Evolutionary conservation across 2,113 vertebrate genomes (phyloP), one percentile per base, ranked within the genome.

Genomic region (Leptobrachium leishanense): DNA sequence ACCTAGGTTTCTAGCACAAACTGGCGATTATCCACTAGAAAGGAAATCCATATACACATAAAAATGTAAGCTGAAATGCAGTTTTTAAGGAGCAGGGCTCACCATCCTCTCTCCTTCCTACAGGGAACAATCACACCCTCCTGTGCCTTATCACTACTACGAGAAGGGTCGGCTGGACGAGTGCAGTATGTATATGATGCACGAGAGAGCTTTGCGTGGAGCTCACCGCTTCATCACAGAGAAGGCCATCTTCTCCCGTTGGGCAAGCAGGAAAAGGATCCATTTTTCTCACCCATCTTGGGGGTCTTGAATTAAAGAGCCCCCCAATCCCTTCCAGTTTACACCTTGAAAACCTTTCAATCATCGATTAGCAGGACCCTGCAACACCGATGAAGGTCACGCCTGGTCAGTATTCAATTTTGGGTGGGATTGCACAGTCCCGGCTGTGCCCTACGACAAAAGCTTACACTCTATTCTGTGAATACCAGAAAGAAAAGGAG

Each of bases 141-240:
- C 85, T 0, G 97, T 95, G 83, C 96, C 96, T 0, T 99, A 99
- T 87, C 97, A 98, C 85, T 98, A 98, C 89, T 99, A 97, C 0
- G 97, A 98, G 89, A 89, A 86, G 85, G 91, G 91, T 43, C 81
- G 82, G 3, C 77, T 96, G 75, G 90, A 95, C 0, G 97, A 99
- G 84, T 99, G 97, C 83, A 88, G 63, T 81, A 97, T 95, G 93
- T 99, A 99, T 89, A 90, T 89, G 68, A 69, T 88, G 1, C 97
- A 99, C 0, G 97, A 98, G 85, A 86, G 70, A 55, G 95, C 92
- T 0, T 87, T 43, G 0, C 93, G 81, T 0, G 96, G 94, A 0
- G 97, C 95, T 0, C 97, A 99, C 82, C 95, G 97, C 84, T 99
- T 98, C 89, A 96, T 99, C 88, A 98, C 97, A 0, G 97, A 98